Evolutionary conservation across 92 coral and sea anemone species (phyloP).

Genomic region (Epizoanthus fatuus): DNA sequence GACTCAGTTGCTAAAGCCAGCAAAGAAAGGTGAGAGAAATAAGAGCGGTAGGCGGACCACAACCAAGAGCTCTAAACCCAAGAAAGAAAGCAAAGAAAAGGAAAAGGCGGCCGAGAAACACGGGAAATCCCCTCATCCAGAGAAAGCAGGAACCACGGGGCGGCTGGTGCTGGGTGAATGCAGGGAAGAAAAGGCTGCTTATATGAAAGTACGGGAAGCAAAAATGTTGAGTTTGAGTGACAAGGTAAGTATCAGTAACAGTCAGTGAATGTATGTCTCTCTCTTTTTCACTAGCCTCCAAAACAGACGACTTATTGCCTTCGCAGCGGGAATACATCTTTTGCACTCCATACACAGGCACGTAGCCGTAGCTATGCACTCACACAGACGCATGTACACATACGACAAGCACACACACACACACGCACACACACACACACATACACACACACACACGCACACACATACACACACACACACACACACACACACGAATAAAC

Average conservation of each 20-base stretch:
- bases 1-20: neutral
- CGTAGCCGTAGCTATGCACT: too few species aligned
- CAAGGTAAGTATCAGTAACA: constrained; percentile 57
- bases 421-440: too few species aligned
- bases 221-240: constrained; percentile 76
- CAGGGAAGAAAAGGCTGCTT: constrained; percentile 83
- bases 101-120: neutral
- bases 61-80: constrained; percentile 15
- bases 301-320: too few species aligned
- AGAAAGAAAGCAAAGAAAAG: constrained; percentile 39
- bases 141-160: constrained; percentile 7
- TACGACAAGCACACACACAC: too few species aligned
- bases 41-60: constrained; percentile 28
- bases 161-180: constrained; percentile 59
- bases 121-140: neutral
- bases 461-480: too few species aligned
- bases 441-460: too few species aligned
- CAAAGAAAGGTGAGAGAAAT: constrained; percentile 24
- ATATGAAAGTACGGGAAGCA: constrained; percentile 87
- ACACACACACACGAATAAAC: neutral
- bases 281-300: too few species aligned
- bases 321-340: too few species aligned
- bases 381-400: too few species aligned
- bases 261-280: neutral
- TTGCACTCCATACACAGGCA: too few species aligned